Evolutionary conservation across 2,797 vertebrate species (phyloP).

Genomic region (Enteromius paludinosus): DNA sequence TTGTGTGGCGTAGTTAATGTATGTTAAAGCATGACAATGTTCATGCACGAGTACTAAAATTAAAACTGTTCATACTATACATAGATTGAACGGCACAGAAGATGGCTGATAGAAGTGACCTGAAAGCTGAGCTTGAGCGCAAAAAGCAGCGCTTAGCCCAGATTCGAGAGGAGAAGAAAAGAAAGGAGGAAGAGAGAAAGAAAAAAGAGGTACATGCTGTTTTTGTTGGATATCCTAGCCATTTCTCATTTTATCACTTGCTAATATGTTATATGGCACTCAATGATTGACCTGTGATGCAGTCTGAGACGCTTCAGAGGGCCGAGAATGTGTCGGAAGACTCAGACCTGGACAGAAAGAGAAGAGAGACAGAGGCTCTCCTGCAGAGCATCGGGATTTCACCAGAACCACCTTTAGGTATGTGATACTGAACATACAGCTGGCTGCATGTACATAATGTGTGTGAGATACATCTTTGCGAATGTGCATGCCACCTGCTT

Average conservation of each 20-base stretch:
- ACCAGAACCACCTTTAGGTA: conserved; percentile 88
- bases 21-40: background rate
- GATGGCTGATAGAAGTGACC: conserved; percentile 88
- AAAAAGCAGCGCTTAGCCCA: conserved; percentile 90
- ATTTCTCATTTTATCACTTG: background rate
- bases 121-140: conserved; percentile 90
- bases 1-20: background rate
- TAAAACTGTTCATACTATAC: conserved; percentile 8
- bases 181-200: conserved; percentile 88
- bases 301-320: conserved; percentile 84
- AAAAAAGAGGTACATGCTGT: conserved; percentile 84
- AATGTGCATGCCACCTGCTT: conserved; percentile 28
- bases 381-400: conserved; percentile 89
- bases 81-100: conserved; percentile 49
- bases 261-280: background rate
- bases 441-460: conserved; percentile 2
- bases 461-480: background rate
- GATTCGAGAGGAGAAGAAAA: conserved; percentile 89
- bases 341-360: conserved; percentile 85
- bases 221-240: background rate
- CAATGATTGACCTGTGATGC: conserved; percentile 1
- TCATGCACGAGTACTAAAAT: background rate
- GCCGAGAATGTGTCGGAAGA: conserved; percentile 83
- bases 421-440: conserved; percentile 18
- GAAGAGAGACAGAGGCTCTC: conserved; percentile 86